Conservation (phyloP, 2,113 vertebrate species). For the Pica pica region DNA sequence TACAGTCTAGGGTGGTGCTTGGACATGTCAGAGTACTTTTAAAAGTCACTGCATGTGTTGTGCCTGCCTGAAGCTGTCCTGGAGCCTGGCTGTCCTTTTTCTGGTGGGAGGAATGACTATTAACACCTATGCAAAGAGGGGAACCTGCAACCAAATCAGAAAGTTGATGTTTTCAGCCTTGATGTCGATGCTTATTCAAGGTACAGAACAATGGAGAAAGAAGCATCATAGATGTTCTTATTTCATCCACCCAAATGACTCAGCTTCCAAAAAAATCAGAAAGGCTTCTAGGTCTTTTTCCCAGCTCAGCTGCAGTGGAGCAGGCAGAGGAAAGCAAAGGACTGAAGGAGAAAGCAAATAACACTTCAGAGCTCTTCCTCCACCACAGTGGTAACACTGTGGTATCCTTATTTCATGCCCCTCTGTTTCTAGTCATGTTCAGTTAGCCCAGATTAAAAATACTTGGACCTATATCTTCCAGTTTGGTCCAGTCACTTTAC, state of each 20-base stretch:
- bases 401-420: not conserved
- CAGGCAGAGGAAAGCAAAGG: not conserved
- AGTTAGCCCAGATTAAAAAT: not conserved
- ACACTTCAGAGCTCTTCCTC: not conserved
- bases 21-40: not conserved
- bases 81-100: not conserved
- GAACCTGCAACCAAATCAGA: not conserved
- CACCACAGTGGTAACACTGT: not conserved
- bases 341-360: not conserved
- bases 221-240: not conserved
- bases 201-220: not conserved
- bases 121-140: not conserved
- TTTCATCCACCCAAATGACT: not conserved
- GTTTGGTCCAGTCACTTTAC: not conserved
- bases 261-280: not conserved
- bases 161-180: not conserved
- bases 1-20: constrained; percentile 4
- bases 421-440: not conserved
- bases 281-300: not conserved
- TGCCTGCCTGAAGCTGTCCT: not conserved
- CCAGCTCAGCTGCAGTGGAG: not conserved
- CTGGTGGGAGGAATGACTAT: not conserved
- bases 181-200: not conserved
- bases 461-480: not conserved
- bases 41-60: not conserved